These are phyloP conservation scores for Felis chaus DNA, from an alignment of 2,113 vertebrate genomes.

Conservation along the genomic window DNA sequence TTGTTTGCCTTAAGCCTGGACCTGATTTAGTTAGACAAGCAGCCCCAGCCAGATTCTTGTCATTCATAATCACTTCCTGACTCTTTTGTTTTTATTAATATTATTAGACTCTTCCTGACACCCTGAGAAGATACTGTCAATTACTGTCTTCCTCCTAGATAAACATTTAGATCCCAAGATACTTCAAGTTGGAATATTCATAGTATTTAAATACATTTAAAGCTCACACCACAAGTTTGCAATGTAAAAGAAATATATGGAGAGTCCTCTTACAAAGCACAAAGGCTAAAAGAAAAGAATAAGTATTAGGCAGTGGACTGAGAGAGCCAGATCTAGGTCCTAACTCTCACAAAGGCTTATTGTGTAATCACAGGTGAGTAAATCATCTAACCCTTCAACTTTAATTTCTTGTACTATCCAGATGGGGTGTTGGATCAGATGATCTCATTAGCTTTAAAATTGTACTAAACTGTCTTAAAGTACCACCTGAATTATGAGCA, in stretches of 20 bases:
- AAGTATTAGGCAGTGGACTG: background rate
- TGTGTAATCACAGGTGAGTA: background rate
- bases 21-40: constrained; percentile 70
- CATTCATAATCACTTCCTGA: constrained; percentile 58
- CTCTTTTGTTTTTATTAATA: constrained; percentile 49
- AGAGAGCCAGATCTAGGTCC: background rate
- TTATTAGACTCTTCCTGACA: constrained; percentile 55
- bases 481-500: background rate
- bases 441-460: background rate
- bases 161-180: constrained; percentile 32
- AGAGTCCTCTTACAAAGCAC: background rate
- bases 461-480: background rate
- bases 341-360: background rate
- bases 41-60: constrained; percentile 47
- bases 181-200: background rate
- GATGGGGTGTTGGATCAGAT: background rate
- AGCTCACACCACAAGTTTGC: background rate
- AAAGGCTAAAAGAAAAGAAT: background rate
- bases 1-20: constrained; percentile 57
- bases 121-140: constrained; percentile 25
- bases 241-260: constrained; percentile 4
- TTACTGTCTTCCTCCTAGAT: background rate
- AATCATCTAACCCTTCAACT: background rate
- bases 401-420: background rate
- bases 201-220: constrained; percentile 44